Evolutionary conservation across 2,888 invertebrate genomes (phyloP), one percentile per base, ranked within the genome.

Genomic region (Drosophila anomalata): DNA sequence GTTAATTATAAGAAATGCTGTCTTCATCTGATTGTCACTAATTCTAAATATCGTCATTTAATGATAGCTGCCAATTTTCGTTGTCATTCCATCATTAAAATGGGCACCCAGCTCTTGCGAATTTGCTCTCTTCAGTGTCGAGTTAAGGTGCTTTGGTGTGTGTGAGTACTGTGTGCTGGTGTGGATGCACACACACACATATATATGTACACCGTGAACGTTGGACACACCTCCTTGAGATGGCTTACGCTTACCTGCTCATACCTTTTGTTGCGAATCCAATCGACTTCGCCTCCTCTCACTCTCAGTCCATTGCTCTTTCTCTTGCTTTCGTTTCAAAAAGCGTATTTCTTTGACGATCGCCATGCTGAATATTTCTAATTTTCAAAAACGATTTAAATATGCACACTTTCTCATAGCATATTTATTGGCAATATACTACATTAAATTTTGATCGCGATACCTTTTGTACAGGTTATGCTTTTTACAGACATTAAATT

Each of bases 1-100:
- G 76, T 89, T 90, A 88, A 90, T 90, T 90, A 89, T 81, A 78
- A 75, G 78, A 81, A 79, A 73, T 82, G 75, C 77, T 78, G 79
- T 86, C 84, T 81, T 87, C 82, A 84, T 87, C 75, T 79, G 76
- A 78, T 82, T 88, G 78, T 77, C 78, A 82, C 86, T 77, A 86
- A 82, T 86, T 79, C 79, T 77, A 75, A 80, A 77, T 73, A 78
- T 79, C 65, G 73, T 77, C 74, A 61, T 84, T 86, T 79, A 86
- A 87, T 78, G 77, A 58, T 68, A 60, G 77, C 77, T 84, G 87
- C 87, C 87, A 87, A 87, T 81, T 84, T 81, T 51, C 69, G 73
- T 81, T 76, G 80, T 79, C 85, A 72, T 85, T 82, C 73, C 66
- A 75, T 77, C 80, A 85, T 85, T 83, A 85, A 75, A 81, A 72